phyloP scores from a whole-genome alignment of 2,797 vertebrate species.

The Cottoperca gobio region DNA sequence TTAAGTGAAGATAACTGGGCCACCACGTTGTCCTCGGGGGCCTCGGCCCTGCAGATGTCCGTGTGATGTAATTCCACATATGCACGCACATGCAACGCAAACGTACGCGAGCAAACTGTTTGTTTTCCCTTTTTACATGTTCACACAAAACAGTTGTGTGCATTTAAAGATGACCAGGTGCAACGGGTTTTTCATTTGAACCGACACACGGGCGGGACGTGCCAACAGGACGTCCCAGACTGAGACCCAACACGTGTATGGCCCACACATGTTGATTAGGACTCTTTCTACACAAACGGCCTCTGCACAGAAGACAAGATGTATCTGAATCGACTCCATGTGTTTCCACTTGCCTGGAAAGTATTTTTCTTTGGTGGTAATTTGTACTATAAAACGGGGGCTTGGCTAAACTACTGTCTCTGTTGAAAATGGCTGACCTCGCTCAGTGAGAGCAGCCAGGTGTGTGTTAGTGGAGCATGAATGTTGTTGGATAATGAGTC shows the following conservation, averaged over 20 bases:
- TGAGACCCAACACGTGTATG: conserved; percentile 51
- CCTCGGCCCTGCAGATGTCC: conserved; percentile 42
- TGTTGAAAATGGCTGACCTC: conserved; percentile 34
- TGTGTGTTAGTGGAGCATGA: conserved; percentile 24
- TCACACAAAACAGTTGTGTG: conserved; percentile 63
- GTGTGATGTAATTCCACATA: conserved; percentile 20
- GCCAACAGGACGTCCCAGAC: conserved; percentile 75
- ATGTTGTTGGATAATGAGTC: not conserved
- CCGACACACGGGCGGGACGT: conserved; percentile 38
- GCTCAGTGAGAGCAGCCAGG: conserved; percentile 43
- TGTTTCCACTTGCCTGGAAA: conserved; percentile 61
- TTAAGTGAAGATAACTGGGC: conserved; percentile 43
- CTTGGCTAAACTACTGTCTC: conserved; percentile 20
- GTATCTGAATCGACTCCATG: conserved; percentile 53
- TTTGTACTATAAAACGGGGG: conserved; percentile 49
- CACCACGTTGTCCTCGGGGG: conserved; percentile 33
- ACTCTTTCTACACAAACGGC: not conserved
- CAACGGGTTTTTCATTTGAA: conserved; percentile 35
- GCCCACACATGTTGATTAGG: conserved; percentile 77
- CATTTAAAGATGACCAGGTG: conserved; percentile 63
- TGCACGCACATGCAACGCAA: conserved; percentile 16
- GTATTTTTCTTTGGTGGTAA: conserved; percentile 50
- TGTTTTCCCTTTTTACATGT: conserved; percentile 36
- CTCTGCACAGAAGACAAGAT: conserved; percentile 29
- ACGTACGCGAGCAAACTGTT: conserved; percentile 9